Conservation (phyloP, 2,888 invertebrate species). For the Metellina segmentata region DNA sequence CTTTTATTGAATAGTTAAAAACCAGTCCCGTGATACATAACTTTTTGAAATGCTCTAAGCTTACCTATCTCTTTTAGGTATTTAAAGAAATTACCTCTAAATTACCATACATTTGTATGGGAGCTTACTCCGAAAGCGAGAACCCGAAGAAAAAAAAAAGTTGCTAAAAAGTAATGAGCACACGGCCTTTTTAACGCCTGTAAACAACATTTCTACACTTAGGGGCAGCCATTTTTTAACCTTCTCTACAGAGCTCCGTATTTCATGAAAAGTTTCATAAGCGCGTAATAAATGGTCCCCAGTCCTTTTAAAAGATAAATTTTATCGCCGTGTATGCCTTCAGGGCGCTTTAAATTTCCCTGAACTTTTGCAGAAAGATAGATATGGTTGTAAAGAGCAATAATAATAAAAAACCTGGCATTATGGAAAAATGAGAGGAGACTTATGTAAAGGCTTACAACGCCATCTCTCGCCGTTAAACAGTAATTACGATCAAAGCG, state of each 20-base stretch:
- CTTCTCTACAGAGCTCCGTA: conserved; percentile 27
- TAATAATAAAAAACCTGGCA: conserved; percentile 57
- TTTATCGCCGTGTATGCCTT: conserved; percentile 58
- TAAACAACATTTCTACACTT: conserved; percentile 56
- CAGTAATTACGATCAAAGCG: conserved; percentile 56
- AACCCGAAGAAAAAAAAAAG: conserved; percentile 7
- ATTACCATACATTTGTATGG: neutral
- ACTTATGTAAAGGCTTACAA: conserved; percentile 43
- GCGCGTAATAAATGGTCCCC: conserved; percentile 56
- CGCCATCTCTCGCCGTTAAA: conserved; percentile 64
- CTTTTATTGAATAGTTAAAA: no score
- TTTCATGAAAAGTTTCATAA: conserved; percentile 65
- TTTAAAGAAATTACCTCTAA: conserved; percentile 47
- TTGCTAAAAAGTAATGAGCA: conserved; percentile 41
- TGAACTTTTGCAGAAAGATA: conserved; percentile 60
- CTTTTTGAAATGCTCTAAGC: neutral
- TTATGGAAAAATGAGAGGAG: conserved; percentile 58
- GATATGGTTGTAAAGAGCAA: conserved; percentile 60
- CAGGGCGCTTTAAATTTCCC: conserved; percentile 62
- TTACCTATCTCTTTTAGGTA: conserved; percentile 9
- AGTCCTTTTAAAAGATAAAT: conserved; percentile 67
- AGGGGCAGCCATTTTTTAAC: conserved; percentile 43
- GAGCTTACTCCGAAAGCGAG: neutral
- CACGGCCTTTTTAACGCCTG: conserved; percentile 46
- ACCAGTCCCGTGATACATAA: neutral